Conservation (phyloP, 2,888 invertebrate genomes). For the Pristionchus japonicus region DNA sequence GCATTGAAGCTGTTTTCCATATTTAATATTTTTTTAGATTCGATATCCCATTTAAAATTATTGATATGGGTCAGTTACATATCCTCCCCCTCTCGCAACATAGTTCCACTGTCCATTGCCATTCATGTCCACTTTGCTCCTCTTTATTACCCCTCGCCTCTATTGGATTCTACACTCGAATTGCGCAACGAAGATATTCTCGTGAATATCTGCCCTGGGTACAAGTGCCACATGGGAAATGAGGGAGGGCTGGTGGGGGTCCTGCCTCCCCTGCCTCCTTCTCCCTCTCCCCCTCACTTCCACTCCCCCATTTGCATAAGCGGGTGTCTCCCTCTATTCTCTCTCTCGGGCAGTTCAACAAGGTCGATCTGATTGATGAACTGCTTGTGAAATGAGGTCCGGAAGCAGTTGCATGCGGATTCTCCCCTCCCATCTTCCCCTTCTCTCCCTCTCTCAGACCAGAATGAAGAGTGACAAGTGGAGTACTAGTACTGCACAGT, state of each 20-base stretch:
- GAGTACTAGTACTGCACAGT: conserved; percentile 1
- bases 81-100: neutral
- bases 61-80: no score
- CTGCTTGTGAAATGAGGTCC: conserved; percentile 34
- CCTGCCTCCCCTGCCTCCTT: neutral
- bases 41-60: no score
- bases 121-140: conserved; percentile 18
- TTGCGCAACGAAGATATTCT: conserved; percentile 32
- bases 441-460: no score
- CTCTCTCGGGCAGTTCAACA: neutral
- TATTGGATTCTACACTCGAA: conserved; percentile 14
- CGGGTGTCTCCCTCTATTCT: conserved; percentile 37
- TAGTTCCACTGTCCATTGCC: neutral
- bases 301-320: conserved; percentile 34
- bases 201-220: conserved; percentile 19
- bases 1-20: no score
- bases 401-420: neutral
- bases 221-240: conserved; percentile 44
- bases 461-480: neutral
- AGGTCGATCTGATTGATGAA: conserved; percentile 47
- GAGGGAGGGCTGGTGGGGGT: neutral
- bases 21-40: no score
- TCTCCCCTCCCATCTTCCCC: neutral
- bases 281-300: neutral
- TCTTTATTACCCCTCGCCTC: neutral